Percentiles rank a stretch among this genome's conserved stretches.
phyloP scores from a whole-genome alignment of 2,888 invertebrate species.

The Sesia apiformis region DNA sequence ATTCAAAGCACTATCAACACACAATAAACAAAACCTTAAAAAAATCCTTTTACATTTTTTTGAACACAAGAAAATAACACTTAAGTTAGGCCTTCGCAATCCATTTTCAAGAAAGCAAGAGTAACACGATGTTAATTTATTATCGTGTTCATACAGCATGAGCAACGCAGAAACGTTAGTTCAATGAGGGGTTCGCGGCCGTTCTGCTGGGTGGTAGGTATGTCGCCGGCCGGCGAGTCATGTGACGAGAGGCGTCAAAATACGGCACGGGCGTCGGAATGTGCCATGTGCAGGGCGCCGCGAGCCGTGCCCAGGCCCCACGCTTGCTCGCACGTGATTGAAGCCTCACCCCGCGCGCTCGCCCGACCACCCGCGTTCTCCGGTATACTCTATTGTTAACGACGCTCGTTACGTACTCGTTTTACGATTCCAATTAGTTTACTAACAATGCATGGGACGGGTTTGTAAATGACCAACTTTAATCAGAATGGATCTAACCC shows the following conservation, averaged over 20 bases:
- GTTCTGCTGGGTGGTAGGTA: constrained; percentile 22
- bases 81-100: constrained; percentile 37
- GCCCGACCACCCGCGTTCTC: constrained; percentile 6
- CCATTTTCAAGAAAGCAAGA: constrained; percentile 32
- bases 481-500: no score
- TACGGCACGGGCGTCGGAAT: constrained; percentile 40
- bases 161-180: constrained; percentile 22
- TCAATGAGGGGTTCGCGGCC: constrained; percentile 27
- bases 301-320: constrained; percentile 23
- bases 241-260: constrained; percentile 52
- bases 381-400: constrained; percentile 15
- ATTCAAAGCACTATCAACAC: constrained; percentile 28
- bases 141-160: constrained; percentile 34
- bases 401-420: not conserved
- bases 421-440: no score
- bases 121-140: constrained; percentile 14
- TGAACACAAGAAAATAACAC: constrained; percentile 13
- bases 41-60: constrained; percentile 26
- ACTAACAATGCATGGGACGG: no score
- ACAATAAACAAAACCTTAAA: constrained; percentile 21
- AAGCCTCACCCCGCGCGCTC: constrained; percentile 12
- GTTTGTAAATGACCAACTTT: no score
- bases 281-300: constrained; percentile 14
- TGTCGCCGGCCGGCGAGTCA: constrained; percentile 42
- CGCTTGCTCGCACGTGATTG: constrained; percentile 52